Evolutionary conservation across 2,797 vertebrate species (phyloP).

Genomic region (Aulostomus chinensis): DNA sequence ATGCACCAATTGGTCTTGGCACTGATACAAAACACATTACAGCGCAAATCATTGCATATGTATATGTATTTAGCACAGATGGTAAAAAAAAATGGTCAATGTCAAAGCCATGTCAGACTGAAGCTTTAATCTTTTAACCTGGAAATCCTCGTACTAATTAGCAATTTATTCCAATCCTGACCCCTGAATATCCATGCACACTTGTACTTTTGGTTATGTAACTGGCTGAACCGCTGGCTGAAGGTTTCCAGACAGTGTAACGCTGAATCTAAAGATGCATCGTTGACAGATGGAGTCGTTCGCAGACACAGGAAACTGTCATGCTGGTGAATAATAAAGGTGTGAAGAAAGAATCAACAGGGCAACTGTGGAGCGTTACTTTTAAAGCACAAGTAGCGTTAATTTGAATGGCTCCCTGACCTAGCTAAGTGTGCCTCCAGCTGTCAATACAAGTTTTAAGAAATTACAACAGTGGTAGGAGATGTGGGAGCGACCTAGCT

Average conservation of each 20-base stretch:
- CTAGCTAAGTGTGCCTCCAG: slow-evolving; percentile 23
- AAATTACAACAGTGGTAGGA: slow-evolving; percentile 28
- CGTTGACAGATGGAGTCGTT: slow-evolving; percentile 74
- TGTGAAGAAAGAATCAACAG: slow-evolving; percentile 63
- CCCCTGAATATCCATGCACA: too few relatives aligned
- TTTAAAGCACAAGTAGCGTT: slow-evolving; percentile 55
- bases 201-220: too few relatives aligned
- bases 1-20: slow-evolving; percentile 12
- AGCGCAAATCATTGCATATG: not conserved
- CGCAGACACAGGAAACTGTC: slow-evolving; percentile 59
- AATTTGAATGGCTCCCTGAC: slow-evolving; percentile 38
- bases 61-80: slow-evolving; percentile 8
- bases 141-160: too few relatives aligned
- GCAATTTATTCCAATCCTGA: too few relatives aligned
- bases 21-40: slow-evolving; percentile 6
- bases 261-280: slow-evolving; percentile 46
- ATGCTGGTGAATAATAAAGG: slow-evolving; percentile 53
- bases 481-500: slow-evolving; percentile 7
- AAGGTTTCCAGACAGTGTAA: slow-evolving; percentile 44
- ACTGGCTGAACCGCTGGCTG: too few relatives aligned
- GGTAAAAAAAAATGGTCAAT: not conserved
- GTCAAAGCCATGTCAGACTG: not conserved
- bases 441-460: slow-evolving; percentile 47
- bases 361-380: slow-evolving; percentile 57
- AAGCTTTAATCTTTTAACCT: too few relatives aligned